Percentiles rank a stretch among this genome's conserved stretches.
phyloP scores from a whole-genome alignment of 2,113 vertebrate genomes.

The Alectura lathami region DNA sequence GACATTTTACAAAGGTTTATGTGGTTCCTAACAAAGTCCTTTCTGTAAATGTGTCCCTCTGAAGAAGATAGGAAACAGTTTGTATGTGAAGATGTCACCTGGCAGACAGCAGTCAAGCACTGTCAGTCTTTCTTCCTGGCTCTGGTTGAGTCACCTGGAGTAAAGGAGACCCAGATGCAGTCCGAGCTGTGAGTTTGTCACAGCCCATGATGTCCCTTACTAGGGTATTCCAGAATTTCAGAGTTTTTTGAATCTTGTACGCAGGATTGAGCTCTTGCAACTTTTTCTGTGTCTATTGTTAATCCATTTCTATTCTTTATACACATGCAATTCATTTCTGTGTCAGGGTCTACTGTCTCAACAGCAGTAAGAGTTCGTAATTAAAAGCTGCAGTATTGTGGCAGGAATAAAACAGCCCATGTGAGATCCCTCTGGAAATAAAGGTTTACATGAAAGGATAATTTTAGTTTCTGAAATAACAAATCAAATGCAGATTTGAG shows the following conservation, averaged over 20 bases:
- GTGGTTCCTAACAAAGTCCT: background rate
- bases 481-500: background rate
- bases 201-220: background rate
- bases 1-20: background rate
- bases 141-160: background rate
- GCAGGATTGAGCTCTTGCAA: background rate
- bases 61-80: background rate
- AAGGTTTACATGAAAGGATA: background rate
- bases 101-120: background rate
- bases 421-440: background rate
- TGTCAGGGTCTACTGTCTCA: background rate
- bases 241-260: background rate
- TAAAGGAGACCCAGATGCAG: background rate
- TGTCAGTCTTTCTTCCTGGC: background rate
- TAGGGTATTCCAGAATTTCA: background rate
- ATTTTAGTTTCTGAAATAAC: background rate
- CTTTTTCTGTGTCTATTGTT: background rate
- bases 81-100: background rate
- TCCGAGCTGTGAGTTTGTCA: background rate
- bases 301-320: background rate
- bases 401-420: background rate
- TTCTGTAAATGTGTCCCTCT: background rate
- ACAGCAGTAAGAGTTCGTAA: background rate
- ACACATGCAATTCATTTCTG: background rate
- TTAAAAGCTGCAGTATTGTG: background rate